phyloP scores from a whole-genome alignment of 2,113 vertebrate species.

The Cricetomys ansorgei region DNA sequence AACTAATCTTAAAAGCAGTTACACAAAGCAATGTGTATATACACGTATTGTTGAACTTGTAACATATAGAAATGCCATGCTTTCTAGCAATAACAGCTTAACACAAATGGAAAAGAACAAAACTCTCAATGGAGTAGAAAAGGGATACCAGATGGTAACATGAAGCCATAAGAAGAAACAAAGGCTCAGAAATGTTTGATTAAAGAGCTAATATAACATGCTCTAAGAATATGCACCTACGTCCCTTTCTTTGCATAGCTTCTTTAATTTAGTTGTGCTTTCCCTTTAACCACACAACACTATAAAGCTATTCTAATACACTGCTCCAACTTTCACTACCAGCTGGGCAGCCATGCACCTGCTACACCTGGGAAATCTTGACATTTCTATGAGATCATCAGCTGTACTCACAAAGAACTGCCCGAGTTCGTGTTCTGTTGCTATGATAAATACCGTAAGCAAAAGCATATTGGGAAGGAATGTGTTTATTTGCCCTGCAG shows the following conservation, averaged over 20 bases:
- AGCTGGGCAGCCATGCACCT: not conserved
- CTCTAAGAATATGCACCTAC: not conserved
- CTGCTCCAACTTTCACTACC: not conserved
- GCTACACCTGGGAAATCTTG: not conserved
- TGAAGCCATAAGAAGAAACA: not conserved
- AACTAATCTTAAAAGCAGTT: not conserved
- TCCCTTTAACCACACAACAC: not conserved
- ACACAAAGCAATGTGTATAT: not conserved
- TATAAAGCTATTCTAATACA: not conserved
- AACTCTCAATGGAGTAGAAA: not conserved
- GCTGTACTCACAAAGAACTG: not conserved
- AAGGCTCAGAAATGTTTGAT: not conserved
- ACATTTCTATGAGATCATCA: not conserved
- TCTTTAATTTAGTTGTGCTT: slow-evolving; percentile 26
- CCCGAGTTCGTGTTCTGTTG: not conserved
- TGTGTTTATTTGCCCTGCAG: not conserved
- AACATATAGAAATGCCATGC: not conserved
- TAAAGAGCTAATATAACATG: slow-evolving; percentile 17
- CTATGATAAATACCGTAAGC: not conserved
- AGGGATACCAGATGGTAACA: not conserved
- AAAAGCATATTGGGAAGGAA: not conserved
- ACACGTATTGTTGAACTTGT: not conserved
- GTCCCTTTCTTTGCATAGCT: not conserved
- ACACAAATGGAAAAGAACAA: slow-evolving; percentile 4
- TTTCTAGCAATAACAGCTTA: not conserved